phyloP scores from a whole-genome alignment of 2,113 vertebrate species.

The Athene cunicularia region DNA sequence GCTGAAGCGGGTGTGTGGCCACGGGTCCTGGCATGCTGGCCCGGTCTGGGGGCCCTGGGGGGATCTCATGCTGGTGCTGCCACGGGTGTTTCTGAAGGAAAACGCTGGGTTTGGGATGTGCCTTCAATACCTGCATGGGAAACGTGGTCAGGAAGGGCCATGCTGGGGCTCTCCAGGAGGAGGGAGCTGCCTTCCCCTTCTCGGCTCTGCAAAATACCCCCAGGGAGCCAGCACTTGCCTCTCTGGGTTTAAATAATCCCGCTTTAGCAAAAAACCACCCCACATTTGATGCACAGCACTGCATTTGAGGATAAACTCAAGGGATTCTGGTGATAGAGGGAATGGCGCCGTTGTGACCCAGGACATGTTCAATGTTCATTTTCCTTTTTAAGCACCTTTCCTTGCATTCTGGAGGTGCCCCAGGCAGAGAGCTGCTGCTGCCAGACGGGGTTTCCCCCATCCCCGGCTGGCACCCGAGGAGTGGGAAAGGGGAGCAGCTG shows the following conservation, averaged over 20 bases:
- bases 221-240: neutral
- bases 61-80: slow-evolving; percentile 60
- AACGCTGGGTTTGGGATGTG: slow-evolving; percentile 49
- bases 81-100: slow-evolving; percentile 52
- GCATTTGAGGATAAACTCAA: neutral
- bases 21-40: neutral
- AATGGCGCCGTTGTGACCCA: neutral
- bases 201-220: rapidly evolving
- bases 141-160: neutral
- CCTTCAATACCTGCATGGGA: slow-evolving; percentile 54
- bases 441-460: too few species aligned
- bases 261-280: rapidly evolving
- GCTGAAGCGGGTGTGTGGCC: slow-evolving; percentile 9
- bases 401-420: neutral
- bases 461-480: neutral
- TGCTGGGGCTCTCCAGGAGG: neutral
- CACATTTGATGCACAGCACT: neutral
- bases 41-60: neutral
- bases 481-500: neutral
- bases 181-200: neutral
- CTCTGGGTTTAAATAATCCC: neutral
- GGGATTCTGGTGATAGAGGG: neutral
- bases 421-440: neutral
- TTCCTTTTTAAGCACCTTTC: neutral
- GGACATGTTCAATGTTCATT: neutral